Conservation (phyloP, 2,113 vertebrate genomes). For the Octodon degus region DNA sequence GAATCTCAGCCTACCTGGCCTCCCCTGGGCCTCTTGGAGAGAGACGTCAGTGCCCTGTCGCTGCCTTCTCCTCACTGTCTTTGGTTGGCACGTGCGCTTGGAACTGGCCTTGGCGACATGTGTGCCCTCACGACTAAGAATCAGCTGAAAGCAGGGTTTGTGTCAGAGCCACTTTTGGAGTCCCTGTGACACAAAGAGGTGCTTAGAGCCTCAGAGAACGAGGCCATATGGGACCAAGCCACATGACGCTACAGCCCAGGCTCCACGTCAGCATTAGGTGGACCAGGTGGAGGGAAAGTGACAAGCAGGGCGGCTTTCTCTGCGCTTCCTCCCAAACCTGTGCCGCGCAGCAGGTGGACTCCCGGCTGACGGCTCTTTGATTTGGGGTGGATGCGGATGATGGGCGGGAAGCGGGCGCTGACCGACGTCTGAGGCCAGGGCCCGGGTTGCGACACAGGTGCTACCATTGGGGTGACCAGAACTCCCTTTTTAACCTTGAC, state of each 20-base stretch:
- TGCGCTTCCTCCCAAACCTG: no score
- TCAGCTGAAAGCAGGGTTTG: not conserved
- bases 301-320: rapidly evolving
- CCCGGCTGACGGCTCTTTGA: not conserved
- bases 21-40: not conserved
- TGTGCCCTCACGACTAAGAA: not conserved
- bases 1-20: not conserved
- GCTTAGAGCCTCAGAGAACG: rapidly evolving
- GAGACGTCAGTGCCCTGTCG: no score
- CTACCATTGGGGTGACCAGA: not conserved
- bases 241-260: rapidly evolving
- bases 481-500: not conserved
- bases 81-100: rapidly evolving
- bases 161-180: not conserved
- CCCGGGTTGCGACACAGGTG: constrained; percentile 42
- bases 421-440: not conserved
- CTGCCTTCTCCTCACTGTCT: not conserved
- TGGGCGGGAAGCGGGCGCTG: rapidly evolving
- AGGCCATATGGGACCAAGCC: not conserved
- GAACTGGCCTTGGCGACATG: rapidly evolving
- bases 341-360: not conserved
- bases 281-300: not conserved
- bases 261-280: rapidly evolving
- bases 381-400: not conserved
- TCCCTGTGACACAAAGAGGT: not conserved